Base-by-base conservation (phyloP, 2,888 invertebrate genomes). In the Sisyra nigra region DNA sequence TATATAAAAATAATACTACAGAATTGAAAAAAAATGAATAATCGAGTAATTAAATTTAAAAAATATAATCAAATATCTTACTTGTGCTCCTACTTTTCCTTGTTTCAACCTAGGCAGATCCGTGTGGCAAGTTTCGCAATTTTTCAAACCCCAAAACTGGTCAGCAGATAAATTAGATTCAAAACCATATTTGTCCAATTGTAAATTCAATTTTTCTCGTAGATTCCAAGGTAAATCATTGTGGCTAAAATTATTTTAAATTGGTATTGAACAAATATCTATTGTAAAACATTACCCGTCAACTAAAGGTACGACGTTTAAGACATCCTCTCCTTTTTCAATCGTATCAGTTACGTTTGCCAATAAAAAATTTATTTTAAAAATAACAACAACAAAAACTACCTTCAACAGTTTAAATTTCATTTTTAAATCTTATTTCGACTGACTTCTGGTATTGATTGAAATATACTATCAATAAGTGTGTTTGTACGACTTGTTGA, bases 51-150 rank as follows among this genome's bases (percentile, higher is more conserved):
- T 37, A 19, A 31, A n/a, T n/a, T n/a, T 40, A 24, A 6, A n/a
- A 41, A 31, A 13, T 14, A n/a, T 8, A 17, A 5, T 15, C n/a
- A 13, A 15, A 32, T 36, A 9, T 48, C 51, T 57, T 56, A 68
- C 68, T 57, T 72, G 73, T 8, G 67, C 73, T 9, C 69, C 72
- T 2, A 74, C 56, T 59, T 63, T 66, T 40, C 74, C 74, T 46
- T 58, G 45, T 34, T 53, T 52, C 19, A 74, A 51, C 42, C 71
- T 55, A 0, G 65, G 65, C 13, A 74, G 60, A 55, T 74, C 74
- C 2, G 74, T 74, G 49, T 61, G 65, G 44, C 65, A 66, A 3
- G 51, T 49, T 2, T 38, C 7, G 44, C 63, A 65, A 1, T 44
- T 49, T 3, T 47, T 32, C 9, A 13, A 48, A n/a, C 65, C 64